Percentiles rank a stretch among this genome's conserved stretches.
phyloP scores from a whole-genome alignment of 1,140 invertebrate species.

The Lucilia cuprina region DNA sequence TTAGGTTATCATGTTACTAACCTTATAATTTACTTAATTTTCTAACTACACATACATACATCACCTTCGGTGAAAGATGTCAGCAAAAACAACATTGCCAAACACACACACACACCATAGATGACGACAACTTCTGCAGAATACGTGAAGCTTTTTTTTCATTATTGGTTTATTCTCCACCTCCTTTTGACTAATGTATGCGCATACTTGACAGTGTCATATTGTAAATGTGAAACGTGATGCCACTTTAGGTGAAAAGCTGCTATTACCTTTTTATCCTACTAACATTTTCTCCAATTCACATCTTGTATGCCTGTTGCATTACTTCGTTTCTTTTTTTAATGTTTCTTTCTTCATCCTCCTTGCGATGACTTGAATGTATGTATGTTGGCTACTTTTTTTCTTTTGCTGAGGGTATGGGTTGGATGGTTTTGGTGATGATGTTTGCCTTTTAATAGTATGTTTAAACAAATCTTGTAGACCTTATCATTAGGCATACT shows the following conservation, averaged over 20 bases:
- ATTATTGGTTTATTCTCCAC: neutral
- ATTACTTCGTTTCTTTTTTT: neutral
- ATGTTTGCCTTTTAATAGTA: constrained; percentile 25
- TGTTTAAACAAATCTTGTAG: constrained; percentile 35
- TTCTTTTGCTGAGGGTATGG: neutral
- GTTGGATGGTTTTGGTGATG: neutral
- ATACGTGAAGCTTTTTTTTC: constrained; percentile 21
- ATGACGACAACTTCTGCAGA: constrained; percentile 19
- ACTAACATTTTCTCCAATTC: neutral
- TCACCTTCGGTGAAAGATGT: neutral
- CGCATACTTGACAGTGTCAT: constrained; percentile 34
- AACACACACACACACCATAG: neutral
- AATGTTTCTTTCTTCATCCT: neutral
- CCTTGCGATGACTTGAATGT: neutral
- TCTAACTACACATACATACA: neutral
- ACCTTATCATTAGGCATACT: constrained; percentile 32
- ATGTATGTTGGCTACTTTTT: neutral
- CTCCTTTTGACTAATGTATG: constrained; percentile 26
- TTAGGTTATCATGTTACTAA: neutral
- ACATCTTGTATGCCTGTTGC: constrained; percentile 14
- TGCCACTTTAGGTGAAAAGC: constrained; percentile 36
- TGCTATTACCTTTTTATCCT: constrained; percentile 21
- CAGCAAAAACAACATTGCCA: neutral
- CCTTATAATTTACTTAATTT: neutral
- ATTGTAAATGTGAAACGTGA: constrained; percentile 37